A percentile compares a stretch with the other conserved stretches of the same genome.
These are phyloP conservation scores for Ranitomeya imitator DNA, from an alignment of 2,113 vertebrate species.

Conservation along the genomic window DNA sequence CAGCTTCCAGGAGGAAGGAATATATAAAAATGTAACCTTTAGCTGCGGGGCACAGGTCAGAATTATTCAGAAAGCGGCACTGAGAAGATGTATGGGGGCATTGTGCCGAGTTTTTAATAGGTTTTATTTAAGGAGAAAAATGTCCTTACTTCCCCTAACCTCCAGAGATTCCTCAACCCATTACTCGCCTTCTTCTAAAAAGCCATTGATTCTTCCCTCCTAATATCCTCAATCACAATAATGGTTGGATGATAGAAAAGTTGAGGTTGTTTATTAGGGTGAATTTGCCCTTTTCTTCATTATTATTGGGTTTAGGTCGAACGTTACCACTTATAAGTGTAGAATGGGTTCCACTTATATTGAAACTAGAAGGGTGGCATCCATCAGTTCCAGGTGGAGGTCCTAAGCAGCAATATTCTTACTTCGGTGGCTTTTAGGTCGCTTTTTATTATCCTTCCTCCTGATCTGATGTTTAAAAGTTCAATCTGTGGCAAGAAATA, in stretches of 20 bases:
- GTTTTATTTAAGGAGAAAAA: conserved; percentile 45
- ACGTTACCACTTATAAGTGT: neutral
- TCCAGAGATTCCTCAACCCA: neutral
- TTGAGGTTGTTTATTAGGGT: neutral
- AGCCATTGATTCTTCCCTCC: neutral
- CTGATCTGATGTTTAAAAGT: neutral
- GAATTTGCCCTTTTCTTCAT: neutral
- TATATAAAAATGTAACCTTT: conserved; percentile 54
- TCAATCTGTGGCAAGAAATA: neutral
- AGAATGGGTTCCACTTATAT: no score
- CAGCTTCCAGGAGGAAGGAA: conserved; percentile 54
- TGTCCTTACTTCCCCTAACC: neutral
- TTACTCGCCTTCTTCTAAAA: neutral
- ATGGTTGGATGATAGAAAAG: neutral
- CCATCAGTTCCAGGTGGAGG: neutral
- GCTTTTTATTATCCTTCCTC: neutral
- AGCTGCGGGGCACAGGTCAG: conserved; percentile 43
- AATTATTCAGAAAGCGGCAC: conserved; percentile 47
- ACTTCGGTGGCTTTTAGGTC: neutral
- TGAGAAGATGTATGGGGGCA: conserved; percentile 33
- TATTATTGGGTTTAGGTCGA: neutral
- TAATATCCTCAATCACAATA: conserved; percentile 3
- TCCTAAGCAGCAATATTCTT: neutral
- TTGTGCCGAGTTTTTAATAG: conserved; percentile 41
- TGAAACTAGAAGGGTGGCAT: neutral